Base-by-base conservation (phyloP, 2,888 invertebrate species). In the Caenorhabditis sp. region DNA sequence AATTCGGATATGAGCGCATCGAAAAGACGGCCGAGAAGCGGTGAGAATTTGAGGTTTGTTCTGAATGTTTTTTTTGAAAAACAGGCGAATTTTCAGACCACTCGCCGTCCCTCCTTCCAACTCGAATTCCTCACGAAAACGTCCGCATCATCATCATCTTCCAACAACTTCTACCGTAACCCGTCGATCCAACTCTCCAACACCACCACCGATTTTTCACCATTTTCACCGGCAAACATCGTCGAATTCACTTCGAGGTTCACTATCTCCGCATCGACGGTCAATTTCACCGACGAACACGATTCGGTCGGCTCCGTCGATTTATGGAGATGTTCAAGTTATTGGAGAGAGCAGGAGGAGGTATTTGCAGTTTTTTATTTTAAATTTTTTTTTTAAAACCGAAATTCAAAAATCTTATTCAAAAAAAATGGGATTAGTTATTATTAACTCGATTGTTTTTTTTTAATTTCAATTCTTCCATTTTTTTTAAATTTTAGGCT, bases 271-370 rank as follows among this genome's bases (percentile, higher is more conserved):
- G 9, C 9, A 4, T 5, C 18, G 70, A 26, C n/a, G 28, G 18
- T 70, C 61, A 1, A 35, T 58, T 6, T 69, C 70, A 4, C 71
- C 71, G 9, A 47, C 71, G 0, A 47, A 26, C 8, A 64, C 71
- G 3, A 24, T 72, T 6, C 71, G 71, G 15, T 62, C 62, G 9
- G 71, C 71, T 2, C 71, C 71, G 3, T 64, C 64, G n/a, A 55
- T 64, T 11, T 51, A 18, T 6, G 64, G 22, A 18, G 64, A 72
- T 35, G 9, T 72, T 8, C 62, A 64, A 11, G 15, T 61, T 56
- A 4, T 64, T 5, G 47, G 62, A 22, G 51, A n/a, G 5, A 58
- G 26, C 24, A 40, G 13, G 40, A 47, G 15, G 24, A 13, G 28
- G 35, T 28, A 20, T 6, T 13, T 51, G 20, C 20, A 4, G 8